phyloP scores from a whole-genome alignment of 2,797 vertebrate genomes.

The Rhadinocentrus ornatus region DNA sequence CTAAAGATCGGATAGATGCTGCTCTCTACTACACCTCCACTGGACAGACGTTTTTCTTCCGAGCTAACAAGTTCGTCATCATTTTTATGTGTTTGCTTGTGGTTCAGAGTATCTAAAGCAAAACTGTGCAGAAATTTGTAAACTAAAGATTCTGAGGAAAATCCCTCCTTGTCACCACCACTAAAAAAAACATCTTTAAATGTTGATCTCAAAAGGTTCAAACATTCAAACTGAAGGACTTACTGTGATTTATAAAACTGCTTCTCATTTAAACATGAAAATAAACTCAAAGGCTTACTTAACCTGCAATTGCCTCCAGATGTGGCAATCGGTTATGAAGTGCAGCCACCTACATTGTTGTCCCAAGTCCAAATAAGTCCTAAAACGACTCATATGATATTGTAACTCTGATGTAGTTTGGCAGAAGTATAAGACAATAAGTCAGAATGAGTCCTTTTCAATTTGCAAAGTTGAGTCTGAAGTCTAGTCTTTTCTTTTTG shows the following conservation, averaged over 20 bases:
- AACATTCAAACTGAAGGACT: slow-evolving; percentile 21
- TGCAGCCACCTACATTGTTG: not conserved
- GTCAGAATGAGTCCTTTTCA: not conserved
- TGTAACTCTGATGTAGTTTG: not conserved
- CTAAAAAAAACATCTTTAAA: slow-evolving; percentile 31
- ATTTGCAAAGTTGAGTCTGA: not conserved
- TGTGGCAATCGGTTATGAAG: not conserved
- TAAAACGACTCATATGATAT: not conserved
- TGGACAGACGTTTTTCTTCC: slow-evolving; percentile 92
- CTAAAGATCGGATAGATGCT: slow-evolving; percentile 88
- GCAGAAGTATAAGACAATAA: not conserved
- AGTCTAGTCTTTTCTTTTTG: not conserved
- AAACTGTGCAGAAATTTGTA: slow-evolving; percentile 19
- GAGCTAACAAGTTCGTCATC: slow-evolving; percentile 87
- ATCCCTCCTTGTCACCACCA: slow-evolving; percentile 17
- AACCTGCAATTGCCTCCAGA: slow-evolving; percentile 9
- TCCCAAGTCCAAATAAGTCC: not conserved
- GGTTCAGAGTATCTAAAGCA: not conserved
- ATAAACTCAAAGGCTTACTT: slow-evolving; percentile 17
- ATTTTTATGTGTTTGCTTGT: slow-evolving; percentile 6
- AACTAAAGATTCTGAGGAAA: slow-evolving; percentile 19
- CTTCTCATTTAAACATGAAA: slow-evolving; percentile 31
- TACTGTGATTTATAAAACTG: slow-evolving; percentile 30
- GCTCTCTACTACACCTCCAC: slow-evolving; percentile 90
- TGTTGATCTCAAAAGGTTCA: slow-evolving; percentile 41